Conservation (phyloP, 2,113 vertebrate species). For the Thalassarche chlororhynchos region DNA sequence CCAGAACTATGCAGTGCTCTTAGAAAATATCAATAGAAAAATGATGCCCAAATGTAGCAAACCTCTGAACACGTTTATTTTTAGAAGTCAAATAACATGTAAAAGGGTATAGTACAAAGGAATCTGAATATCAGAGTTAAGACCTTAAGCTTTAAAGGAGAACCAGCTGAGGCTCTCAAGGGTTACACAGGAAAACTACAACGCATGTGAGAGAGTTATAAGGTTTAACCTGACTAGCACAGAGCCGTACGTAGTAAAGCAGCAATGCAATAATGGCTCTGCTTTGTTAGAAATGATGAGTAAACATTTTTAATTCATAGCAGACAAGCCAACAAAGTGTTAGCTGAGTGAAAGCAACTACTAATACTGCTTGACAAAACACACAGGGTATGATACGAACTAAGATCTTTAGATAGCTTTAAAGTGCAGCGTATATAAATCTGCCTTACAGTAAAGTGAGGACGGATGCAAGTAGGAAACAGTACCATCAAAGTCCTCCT, state of each 20-base stretch:
- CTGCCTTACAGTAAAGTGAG: not conserved
- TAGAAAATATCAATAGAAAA: not conserved
- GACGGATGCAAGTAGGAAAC: not conserved
- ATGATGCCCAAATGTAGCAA: not conserved
- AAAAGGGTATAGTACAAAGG: not conserved
- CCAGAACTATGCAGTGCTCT: not conserved
- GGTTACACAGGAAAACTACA: not conserved
- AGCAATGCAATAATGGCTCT: not conserved
- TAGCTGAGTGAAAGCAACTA: not conserved
- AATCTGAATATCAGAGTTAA: not conserved
- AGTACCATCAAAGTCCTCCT: not conserved
- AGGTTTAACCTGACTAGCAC: not conserved
- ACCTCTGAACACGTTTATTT: not conserved
- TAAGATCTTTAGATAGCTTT: not conserved
- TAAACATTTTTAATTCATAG: not conserved
- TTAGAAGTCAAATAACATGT: not conserved
- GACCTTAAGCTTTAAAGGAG: not conserved
- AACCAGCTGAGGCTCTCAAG: not conserved
- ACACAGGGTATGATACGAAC: not conserved
- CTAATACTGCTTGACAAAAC: not conserved
- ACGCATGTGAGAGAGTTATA: accelerated
- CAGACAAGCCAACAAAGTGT: not conserved
- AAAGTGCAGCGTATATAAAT: not conserved
- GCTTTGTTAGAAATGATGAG: not conserved
- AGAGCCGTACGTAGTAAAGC: not conserved